Percentiles rank a stretch among this genome's conserved stretches.
Conservation (phyloP, 2,888 invertebrate genomes). For the Crocallis elinguaria region DNA sequence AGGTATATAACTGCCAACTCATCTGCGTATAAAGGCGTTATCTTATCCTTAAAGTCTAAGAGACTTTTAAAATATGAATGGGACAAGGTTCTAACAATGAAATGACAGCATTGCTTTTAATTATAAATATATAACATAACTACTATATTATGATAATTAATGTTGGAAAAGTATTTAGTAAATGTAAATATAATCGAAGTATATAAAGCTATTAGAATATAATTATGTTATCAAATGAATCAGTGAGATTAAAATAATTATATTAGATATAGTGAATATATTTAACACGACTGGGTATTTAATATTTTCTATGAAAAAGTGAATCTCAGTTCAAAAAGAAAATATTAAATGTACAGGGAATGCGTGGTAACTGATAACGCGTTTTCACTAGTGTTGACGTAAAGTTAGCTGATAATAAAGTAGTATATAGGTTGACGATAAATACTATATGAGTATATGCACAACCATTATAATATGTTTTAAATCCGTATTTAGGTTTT, state of each 20-base stretch:
- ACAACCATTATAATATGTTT: constrained; percentile 65
- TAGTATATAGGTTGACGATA: constrained; percentile 61
- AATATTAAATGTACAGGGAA: constrained; percentile 66
- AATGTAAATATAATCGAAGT: constrained; percentile 75
- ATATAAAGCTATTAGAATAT: constrained; percentile 71
- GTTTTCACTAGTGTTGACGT: constrained; percentile 65
- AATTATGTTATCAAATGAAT: constrained; percentile 77
- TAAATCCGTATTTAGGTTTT: constrained; percentile 57
- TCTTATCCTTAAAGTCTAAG: constrained; percentile 1
- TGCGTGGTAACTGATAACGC: constrained; percentile 44
- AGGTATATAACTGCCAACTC: constrained; percentile 4
- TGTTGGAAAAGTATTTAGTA: constrained; percentile 57
- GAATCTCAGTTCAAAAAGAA: constrained; percentile 65
- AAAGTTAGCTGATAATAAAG: constrained; percentile 61
- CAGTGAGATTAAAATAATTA: constrained; percentile 82
- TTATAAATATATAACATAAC: constrained; percentile 38
- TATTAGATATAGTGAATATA: constrained; percentile 58
- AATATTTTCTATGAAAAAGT: constrained; percentile 54
- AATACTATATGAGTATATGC: constrained; percentile 68
- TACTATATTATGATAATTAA: constrained; percentile 37
- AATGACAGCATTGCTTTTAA: constrained; percentile 55
- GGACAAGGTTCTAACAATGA: constrained; percentile 31
- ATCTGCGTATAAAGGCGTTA: constrained; percentile 2
- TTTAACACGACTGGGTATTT: constrained; percentile 58
- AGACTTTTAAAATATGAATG: constrained; percentile 15